Conservation (phyloP, 2,888 invertebrate genomes). For the Zhuqinia jingwanae region DNA sequence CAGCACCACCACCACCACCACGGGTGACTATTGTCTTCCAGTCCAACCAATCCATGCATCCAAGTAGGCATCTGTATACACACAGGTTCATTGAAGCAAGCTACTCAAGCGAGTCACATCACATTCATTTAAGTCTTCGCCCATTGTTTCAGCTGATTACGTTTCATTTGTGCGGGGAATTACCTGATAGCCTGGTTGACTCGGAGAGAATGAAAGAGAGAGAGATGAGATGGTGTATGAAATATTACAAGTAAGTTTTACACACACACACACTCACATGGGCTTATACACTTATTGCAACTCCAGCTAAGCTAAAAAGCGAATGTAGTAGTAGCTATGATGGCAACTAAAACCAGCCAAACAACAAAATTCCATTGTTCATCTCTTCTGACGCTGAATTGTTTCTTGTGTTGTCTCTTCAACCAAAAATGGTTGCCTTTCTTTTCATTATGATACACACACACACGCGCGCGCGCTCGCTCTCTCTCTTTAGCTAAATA, state of each 20-base stretch:
- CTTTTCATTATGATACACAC: conserved; percentile 15
- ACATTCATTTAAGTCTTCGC: conserved; percentile 69
- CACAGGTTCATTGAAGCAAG: conserved; percentile 64
- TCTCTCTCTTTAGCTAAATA: not conserved
- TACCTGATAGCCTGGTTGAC: conserved; percentile 59
- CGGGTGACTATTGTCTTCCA: conserved; percentile 64
- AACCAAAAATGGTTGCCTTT: conserved; percentile 36
- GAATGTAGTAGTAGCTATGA: not conserved
- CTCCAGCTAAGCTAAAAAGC: conserved; percentile 27
- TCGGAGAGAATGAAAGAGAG: too few species aligned
- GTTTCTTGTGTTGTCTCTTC: not conserved
- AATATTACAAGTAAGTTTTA: conserved; percentile 34
- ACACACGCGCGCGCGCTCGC: not conserved
- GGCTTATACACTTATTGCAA: not conserved
- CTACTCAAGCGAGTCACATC: conserved; percentile 70
- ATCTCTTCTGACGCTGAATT: not conserved
- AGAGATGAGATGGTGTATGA: conserved; percentile 45
- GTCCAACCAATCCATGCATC: conserved; percentile 53
- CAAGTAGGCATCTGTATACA: too few species aligned
- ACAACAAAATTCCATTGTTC: conserved; percentile 50
- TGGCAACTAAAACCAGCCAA: conserved; percentile 27
- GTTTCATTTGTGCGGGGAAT: conserved; percentile 68
- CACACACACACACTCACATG: not conserved
- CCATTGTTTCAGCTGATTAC: conserved; percentile 71
- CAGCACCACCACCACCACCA: conserved; percentile 34